Evolutionary conservation across 1,140 invertebrate species (phyloP), one percentile per base, ranked within the genome.

Genomic region (Mylabris phalerata): DNA sequence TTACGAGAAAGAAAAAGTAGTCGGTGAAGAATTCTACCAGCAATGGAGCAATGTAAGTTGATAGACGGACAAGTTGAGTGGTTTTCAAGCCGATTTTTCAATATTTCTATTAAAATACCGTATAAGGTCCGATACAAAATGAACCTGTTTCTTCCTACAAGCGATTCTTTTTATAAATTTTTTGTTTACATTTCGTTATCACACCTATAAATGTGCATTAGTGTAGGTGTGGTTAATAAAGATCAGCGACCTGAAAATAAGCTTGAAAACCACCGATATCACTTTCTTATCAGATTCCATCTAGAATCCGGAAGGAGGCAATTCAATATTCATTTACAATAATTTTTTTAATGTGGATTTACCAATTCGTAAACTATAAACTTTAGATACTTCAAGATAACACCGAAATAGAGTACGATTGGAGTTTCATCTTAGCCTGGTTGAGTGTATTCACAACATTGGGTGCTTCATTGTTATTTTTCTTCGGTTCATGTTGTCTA

Each of bases 1-100:
- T 75, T 95, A 93, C 69, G 93, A 96, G 74, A 92, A 92, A 73
- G 91, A 95, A 75, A 93, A 92, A 75, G 84, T 93, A 27, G 90
- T 93, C 49, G 92, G 89, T 40, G 88, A 93, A 69, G 88, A 92
- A 68, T 92, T 85, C 71, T 94, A 90, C 71, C 90, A 93, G 75
- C 87, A 91, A 70, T 96, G 93, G 92, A 91, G 84, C 73, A 86
- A 86, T 75, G 92, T 95, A 84, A 87, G 83, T 83, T n/a, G 51
- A 38, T 46, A 24, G 42, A 38, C 10, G 44, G 39, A 19, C 19
- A 19, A 19, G 19, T 24, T 32, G 43, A 27, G 44, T 46, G 9
- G 27, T 24, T 48, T 27, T 25, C 19, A 27, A 32, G 9, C 47
- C 0, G 7, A 5, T 25, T 48, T 48, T 32, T 26, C 47, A 32